Evolutionary conservation across 2,888 invertebrate species (phyloP), one percentile per base, ranked within the genome.

Genomic region (Dromius quadrimaculatus): DNA sequence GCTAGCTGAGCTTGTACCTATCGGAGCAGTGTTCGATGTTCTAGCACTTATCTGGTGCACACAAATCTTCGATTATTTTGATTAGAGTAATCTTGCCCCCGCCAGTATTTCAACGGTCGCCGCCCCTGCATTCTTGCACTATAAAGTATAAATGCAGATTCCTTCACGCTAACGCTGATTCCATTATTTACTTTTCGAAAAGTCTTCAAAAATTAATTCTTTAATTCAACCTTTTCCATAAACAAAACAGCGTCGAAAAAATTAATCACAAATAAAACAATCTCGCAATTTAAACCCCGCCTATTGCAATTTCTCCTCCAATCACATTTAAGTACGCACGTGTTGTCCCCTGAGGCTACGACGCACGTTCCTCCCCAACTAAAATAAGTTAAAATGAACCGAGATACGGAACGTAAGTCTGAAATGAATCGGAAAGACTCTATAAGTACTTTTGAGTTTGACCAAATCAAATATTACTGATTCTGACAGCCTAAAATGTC

Each of bases 31-130:
- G 34, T 23, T 11, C 17, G 15, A 32, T 13, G 47, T 19, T 13
- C 5, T n/a, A n/a, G 15, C 20, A n/a, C n/a, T n/a, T n/a, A n/a
- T n/a, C n/a, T n/a, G n/a, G n/a, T n/a, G 19, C 32, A 57, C 57
- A 57, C 57, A 77, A 78, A 77, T 78, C 75, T 77, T 76, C 78
- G 78, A 78, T 78, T 78, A 78, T 76, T 74, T 76, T 76, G 77
- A 78, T 78, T 78, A 78, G 77, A 74, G 76, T 78, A 77, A 78
- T 78, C 76, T 74, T 72, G 73, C n/a, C n/a, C n/a, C n/a, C n/a
- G n/a, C n/a, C n/a, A n/a, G n/a, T n/a, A n/a, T n/a, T n/a, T n/a
- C n/a, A n/a, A n/a, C n/a, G n/a, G n/a, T n/a, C n/a, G n/a, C 57
- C 57, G 28, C 57, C 57, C 13, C n/a, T 15, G 57, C 57, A 32